phyloP scores from a whole-genome alignment of 2,888 invertebrate species.

The Adelognathus sp. region DNA sequence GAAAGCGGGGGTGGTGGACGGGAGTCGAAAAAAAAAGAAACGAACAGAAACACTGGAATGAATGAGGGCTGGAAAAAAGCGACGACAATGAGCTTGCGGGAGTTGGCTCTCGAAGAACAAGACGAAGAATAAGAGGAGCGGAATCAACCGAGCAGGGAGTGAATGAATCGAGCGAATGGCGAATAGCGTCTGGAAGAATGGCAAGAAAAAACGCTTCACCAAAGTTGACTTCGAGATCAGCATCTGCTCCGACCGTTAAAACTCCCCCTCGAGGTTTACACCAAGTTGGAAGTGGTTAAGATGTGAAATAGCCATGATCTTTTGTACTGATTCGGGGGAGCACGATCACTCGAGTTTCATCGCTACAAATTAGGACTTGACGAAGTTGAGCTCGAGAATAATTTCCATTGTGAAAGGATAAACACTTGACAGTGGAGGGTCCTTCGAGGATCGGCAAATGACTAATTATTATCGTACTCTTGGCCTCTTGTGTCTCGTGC shows the following conservation, averaged over 20 bases:
- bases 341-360: constrained; percentile 67
- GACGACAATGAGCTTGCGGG: constrained; percentile 12
- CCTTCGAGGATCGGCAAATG: not conserved
- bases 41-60: constrained; percentile 6
- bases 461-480: not conserved
- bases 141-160: constrained; percentile 2
- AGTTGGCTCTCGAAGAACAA: constrained; percentile 13
- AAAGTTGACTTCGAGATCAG: constrained; percentile 78
- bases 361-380: constrained; percentile 11
- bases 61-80: constrained; percentile 21
- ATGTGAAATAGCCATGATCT: constrained; percentile 62
- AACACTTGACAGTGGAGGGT: not conserved
- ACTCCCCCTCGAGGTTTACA: constrained; percentile 77
- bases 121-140: constrained; percentile 13
- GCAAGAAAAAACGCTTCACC: constrained; percentile 62
- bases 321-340: constrained; percentile 64
- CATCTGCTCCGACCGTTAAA: constrained; percentile 76
- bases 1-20: constrained; percentile 45
- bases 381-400: not conserved
- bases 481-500: not conserved
- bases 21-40: not conserved
- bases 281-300: constrained; percentile 66
- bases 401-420: not conserved
- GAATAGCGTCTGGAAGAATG: not conserved
- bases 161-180: not conserved